A percentile compares a stretch with the other conserved stretches of the same genome.
These are phyloP conservation scores for Chaenocephalus aceratus DNA, from an alignment of 2,113 vertebrate species.

Conservation along the genomic window DNA sequence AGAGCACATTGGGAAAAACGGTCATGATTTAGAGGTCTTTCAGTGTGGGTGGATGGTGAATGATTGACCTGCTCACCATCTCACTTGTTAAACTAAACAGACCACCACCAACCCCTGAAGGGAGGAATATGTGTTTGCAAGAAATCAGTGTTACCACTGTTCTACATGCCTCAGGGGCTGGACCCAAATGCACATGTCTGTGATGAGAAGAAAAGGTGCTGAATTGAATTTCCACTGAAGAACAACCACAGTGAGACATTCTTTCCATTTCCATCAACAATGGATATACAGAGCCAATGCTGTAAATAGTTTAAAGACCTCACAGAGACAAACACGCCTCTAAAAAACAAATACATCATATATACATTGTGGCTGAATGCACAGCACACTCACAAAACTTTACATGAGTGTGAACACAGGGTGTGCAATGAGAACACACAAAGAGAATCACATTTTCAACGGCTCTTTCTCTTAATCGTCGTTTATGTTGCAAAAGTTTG, in stretches of 20 bases:
- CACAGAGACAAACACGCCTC: constrained; percentile 57
- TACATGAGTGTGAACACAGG: constrained; percentile 15
- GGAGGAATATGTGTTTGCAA: constrained; percentile 13
- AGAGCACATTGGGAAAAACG: constrained; percentile 49
- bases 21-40: constrained; percentile 40
- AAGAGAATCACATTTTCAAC: constrained; percentile 40
- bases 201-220: constrained; percentile 68
- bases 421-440: constrained; percentile 36
- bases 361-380: constrained; percentile 17
- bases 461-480: constrained; percentile 11
- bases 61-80: constrained; percentile 54
- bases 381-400: constrained; percentile 19
- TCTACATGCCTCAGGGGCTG: constrained; percentile 19
- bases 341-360: constrained; percentile 39
- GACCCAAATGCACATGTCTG: constrained; percentile 25
- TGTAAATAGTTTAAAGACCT: constrained; percentile 76
- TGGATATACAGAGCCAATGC: constrained; percentile 66
- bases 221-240: constrained; percentile 71
- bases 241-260: constrained; percentile 75
- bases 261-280: constrained; percentile 79
- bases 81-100: constrained; percentile 45
- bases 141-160: neutral
- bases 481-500: constrained; percentile 18
- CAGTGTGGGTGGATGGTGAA: constrained; percentile 31
- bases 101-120: constrained; percentile 22